Evolutionary conservation across 1,140 invertebrate genomes (phyloP), one percentile per base, ranked within the genome.

Genomic region (Magallana ariakensis): DNA sequence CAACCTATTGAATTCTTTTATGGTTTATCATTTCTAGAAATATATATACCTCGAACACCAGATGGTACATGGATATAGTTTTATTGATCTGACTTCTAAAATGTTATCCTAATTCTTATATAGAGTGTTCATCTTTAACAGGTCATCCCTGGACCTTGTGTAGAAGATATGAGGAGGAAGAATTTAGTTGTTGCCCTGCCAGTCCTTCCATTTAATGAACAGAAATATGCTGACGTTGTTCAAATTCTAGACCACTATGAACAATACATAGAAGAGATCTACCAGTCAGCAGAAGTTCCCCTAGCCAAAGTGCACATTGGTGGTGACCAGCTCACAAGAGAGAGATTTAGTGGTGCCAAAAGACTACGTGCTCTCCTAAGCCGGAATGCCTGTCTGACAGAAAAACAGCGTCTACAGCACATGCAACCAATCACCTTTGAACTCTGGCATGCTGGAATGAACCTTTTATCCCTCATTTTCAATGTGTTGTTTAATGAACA

Each of bases 351-450:
- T 53, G 82, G 82, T 16, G 82, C 54, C 46, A 83, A 83, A 55
- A 19, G 82, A 22, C 26, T 83, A 46, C 7, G 82, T 46, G 33
- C 33, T 46, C 1, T 46, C 33, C 2, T 46, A 46, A 46, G 33
- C 33, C 33, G 33, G 55, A 58, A 54, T n/a, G 56, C 16, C 56
- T 83, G 82, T 58, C 56, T 19, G 22, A 83, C 22, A 22, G 54
- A 56, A 9, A 58, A 58, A 58, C 54, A 46, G n/a, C 46, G 19
- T 13, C 57, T 26, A 10, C n/a, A 15, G 7, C 82, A 83, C 22
- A 16, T 83, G 19, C 15, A 26, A 16, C 82, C 54, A 26, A 83
- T 83, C n/a, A 83, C 82, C 19, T 83, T 83, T 83, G 82, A 83
- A 83, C 54, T 83, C 19, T 83, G 82, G 55, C 82, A 58, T 26